Evolutionary conservation across 2,888 invertebrate genomes (phyloP), one percentile per base, ranked within the genome.

Genomic region (Anthrax anthrax): DNA sequence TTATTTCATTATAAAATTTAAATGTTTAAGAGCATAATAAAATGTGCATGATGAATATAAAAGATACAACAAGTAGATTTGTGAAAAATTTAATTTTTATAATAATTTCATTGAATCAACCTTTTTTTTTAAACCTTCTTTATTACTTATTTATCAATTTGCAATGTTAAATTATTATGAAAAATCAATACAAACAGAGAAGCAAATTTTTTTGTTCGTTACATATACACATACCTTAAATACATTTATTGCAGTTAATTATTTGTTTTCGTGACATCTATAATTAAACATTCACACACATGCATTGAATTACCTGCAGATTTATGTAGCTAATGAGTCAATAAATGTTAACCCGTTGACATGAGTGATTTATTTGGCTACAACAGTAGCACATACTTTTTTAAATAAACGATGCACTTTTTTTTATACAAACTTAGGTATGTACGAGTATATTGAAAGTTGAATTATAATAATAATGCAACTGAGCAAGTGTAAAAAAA

Each of bases 201-300:
- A n/a, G n/a, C n/a, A n/a, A n/a, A n/a, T n/a, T n/a, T n/a, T n/a
- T n/a, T n/a, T n/a, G n/a, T n/a, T n/a, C n/a, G n/a, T n/a, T n/a
- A n/a, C n/a, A n/a, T 14, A 34, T 14, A 34, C n/a, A 34, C 50
- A 46, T 49, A n/a, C n/a, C n/a, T n/a, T n/a, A n/a, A n/a, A 40
- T 48, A 48, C 50, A 52, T 53, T 52, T 53, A 53, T 52, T 55
- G 52, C 52, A 47, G 53, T 55, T 55, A 56, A 55, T 55, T 54
- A 54, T 56, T 56, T 56, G 55, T 54, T 56, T 55, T 54, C 54
- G 54, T 56, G 56, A 55, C 54, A 56, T 53, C 54, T 52, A 54
- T 55, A 56, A 56, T 56, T 56, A 56, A 55, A 56, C 52, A 54
- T 53, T 53, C 50, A 50, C 50, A 50, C 50, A 50, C 50, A 50